Conservation (phyloP, 2,797 vertebrate genomes). For the Enteromius unitaeniatus region DNA sequence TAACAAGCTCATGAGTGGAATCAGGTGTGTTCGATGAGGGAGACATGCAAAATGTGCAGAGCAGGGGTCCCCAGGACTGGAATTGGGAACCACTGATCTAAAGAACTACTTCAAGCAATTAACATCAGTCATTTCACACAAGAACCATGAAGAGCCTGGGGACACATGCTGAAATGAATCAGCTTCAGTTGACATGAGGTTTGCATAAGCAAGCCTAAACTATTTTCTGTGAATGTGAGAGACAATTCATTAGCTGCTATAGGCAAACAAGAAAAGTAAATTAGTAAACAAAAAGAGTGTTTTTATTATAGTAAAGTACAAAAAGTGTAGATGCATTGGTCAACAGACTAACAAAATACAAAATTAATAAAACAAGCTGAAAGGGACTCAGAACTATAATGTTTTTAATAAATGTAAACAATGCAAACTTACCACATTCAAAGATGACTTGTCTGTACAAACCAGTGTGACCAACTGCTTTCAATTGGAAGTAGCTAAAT, state of each 20-base stretch:
- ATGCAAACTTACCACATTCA: neutral
- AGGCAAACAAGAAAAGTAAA: too few relatives aligned
- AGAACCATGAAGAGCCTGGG: neutral
- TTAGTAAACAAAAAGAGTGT: too few relatives aligned
- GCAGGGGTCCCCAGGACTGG: too few relatives aligned
- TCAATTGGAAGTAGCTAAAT: too few relatives aligned
- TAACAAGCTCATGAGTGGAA: too few relatives aligned
- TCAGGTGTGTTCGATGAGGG: too few relatives aligned
- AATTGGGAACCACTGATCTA: neutral
- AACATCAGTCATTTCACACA: neutral
- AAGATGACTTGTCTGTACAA: neutral
- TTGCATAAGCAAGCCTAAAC: neutral
- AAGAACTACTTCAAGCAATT: neutral
- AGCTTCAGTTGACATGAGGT: neutral
- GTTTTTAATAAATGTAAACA: neutral
- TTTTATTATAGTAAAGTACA: too few relatives aligned
- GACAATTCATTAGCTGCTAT: too few relatives aligned
- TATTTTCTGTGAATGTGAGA: neutral
- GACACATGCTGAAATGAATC: neutral
- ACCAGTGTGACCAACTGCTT: too few relatives aligned
- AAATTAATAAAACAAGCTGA: neutral
- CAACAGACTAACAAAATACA: neutral
- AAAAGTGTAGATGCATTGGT: neutral
- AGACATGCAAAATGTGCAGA: too few relatives aligned
- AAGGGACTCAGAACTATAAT: neutral